Conservation (phyloP, 2,888 invertebrate genomes). For the Acleris sparsana region DNA sequence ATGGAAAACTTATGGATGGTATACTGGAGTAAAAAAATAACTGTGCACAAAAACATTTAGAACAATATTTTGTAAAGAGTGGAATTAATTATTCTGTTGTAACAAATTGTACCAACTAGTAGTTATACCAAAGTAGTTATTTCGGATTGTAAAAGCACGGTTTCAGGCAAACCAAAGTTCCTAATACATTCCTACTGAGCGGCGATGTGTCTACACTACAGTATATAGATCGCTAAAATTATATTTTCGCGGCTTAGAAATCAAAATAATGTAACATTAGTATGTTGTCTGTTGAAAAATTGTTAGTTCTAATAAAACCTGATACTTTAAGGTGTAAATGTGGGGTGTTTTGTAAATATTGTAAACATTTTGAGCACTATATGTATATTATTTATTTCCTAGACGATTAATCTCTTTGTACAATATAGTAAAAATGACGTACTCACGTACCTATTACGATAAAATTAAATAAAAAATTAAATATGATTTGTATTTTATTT, state of each 20-base stretch:
- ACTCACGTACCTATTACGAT: conserved; percentile 60
- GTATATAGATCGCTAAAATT: conserved; percentile 3
- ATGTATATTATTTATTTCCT: conserved; percentile 74
- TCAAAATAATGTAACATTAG: conserved; percentile 11
- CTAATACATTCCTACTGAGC: conserved; percentile 49
- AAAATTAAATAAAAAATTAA: conserved; percentile 42
- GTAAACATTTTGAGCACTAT: conserved; percentile 57
- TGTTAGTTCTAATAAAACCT: conserved; percentile 18
- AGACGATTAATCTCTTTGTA: conserved; percentile 60
- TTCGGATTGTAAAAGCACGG: conserved; percentile 49
- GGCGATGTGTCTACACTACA: conserved; percentile 1
- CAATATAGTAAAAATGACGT: conserved; percentile 55
- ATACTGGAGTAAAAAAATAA: conserved; percentile 5
- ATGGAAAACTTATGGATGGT: neutral
- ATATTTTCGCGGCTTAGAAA: conserved; percentile 6
- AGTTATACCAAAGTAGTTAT: conserved; percentile 67
- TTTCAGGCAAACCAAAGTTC: conserved; percentile 64
- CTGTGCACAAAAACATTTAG: conserved; percentile 29
- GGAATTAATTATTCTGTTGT: neutral
- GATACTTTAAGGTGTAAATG: conserved; percentile 14
- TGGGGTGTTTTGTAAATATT: conserved; percentile 63
- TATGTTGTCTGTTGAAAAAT: conserved; percentile 25
- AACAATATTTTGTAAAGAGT: conserved; percentile 7
- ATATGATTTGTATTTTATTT: conserved; percentile 1
- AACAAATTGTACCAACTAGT: conserved; percentile 16